Percentiles rank a stretch among this genome's conserved stretches.
These are phyloP conservation scores for Chinchilla lanigera DNA, from an alignment of 2,113 vertebrate species.

Conservation along the genomic window DNA sequence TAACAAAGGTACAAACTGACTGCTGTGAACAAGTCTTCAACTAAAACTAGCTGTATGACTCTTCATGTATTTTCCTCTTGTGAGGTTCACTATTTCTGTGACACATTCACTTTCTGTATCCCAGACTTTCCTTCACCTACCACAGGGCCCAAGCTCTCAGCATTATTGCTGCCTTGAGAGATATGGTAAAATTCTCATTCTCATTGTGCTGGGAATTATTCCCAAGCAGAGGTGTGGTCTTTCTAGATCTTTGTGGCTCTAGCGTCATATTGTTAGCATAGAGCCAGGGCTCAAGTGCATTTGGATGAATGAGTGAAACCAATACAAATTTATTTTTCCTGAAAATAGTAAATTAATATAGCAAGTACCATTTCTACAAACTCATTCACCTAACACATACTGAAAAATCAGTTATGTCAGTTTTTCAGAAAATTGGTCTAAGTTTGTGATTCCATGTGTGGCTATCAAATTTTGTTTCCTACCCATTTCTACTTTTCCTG, in stretches of 20 bases:
- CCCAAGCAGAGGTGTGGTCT: not conserved
- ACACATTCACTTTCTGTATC: not conserved
- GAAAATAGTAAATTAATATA: constrained; percentile 11
- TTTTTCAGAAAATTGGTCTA: constrained; percentile 38
- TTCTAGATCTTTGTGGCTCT: not conserved
- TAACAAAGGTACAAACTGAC: not conserved
- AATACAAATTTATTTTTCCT: not conserved
- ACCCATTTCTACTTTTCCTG: not conserved
- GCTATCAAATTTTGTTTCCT: not conserved
- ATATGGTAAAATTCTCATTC: not conserved
- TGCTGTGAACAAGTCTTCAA: not conserved
- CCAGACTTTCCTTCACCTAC: not conserved
- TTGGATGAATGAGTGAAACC: not conserved
- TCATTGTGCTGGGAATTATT: not conserved
- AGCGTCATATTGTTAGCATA: not conserved
- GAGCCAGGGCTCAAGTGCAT: not conserved
- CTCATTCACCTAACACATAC: not conserved
- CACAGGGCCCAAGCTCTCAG: not conserved
- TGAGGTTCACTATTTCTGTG: not conserved
- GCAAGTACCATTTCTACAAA: not conserved
- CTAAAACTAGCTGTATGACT: not conserved
- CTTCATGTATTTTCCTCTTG: not conserved
- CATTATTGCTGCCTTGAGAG: not conserved
- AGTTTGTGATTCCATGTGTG: not conserved
- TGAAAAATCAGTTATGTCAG: not conserved